These are phyloP conservation scores for Styela clava DNA, from an alignment of 23 tunicate genomes.

Conservation along the genomic window DNA sequence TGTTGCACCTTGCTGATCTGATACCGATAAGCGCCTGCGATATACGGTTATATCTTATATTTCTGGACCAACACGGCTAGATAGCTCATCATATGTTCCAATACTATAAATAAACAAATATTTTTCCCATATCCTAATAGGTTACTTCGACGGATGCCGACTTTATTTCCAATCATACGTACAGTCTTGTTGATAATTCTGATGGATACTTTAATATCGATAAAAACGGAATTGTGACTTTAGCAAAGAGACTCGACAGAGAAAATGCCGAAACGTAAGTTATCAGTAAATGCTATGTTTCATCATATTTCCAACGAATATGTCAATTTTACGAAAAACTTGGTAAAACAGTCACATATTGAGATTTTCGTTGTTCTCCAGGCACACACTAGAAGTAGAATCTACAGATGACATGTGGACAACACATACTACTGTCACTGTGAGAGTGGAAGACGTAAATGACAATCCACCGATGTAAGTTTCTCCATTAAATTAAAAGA, in stretches of 20 bases:
- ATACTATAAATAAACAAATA: too few relatives aligned
- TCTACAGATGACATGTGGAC: conserved; percentile 44
- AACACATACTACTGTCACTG: conserved; percentile 43
- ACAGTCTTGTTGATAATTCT: neutral
- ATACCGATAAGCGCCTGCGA: too few relatives aligned
- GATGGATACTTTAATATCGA: conserved; percentile 8
- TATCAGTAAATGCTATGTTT: too few relatives aligned
- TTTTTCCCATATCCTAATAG: neutral
- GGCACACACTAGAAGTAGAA: conserved; percentile 56
- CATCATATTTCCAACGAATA: too few relatives aligned
- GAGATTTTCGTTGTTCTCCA: conserved; percentile 10
- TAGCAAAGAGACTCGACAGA: conserved; percentile 21
- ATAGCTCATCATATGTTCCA: too few relatives aligned
- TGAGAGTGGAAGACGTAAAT: conserved; percentile 54
- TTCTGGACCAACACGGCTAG: too few relatives aligned
- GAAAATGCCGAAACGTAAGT: conserved; percentile 16
- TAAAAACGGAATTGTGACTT: neutral
- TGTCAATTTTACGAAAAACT: too few relatives aligned
- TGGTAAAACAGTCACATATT: too few relatives aligned
- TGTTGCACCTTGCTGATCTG: too few relatives aligned
- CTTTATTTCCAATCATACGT: conserved; percentile 9
- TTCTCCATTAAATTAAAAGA: too few relatives aligned
- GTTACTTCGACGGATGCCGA: conserved; percentile 30
- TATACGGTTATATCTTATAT: too few relatives aligned
- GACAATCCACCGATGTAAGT: conserved; percentile 72